Conservation (phyloP, 2,888 invertebrate genomes). For the Linhomoeus sp. region DNA sequence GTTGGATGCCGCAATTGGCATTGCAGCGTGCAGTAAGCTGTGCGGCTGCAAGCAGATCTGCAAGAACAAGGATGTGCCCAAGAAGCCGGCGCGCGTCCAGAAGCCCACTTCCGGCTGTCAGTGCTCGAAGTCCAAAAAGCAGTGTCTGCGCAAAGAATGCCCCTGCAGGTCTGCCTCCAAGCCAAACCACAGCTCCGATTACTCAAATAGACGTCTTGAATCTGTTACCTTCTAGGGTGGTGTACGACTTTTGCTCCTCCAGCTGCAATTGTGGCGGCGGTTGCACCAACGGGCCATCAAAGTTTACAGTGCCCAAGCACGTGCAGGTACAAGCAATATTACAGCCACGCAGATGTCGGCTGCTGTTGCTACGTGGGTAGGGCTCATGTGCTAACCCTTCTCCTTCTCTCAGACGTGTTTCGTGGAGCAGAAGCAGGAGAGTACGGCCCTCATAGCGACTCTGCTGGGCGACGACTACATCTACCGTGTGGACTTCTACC, state of each 20-base stretch:
- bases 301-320: conserved; percentile 25
- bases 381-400: too few relatives aligned
- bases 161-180: conserved; percentile 25
- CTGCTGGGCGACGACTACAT: conserved; percentile 26
- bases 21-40: conserved; percentile 22
- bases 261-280: conserved; percentile 26
- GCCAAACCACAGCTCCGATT: conserved; percentile 18
- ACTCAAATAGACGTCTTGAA: conserved; percentile 1
- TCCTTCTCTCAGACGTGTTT: conserved; percentile 17
- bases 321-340: conserved; percentile 10
- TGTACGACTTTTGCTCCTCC: conserved; percentile 3
- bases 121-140: conserved; percentile 27
- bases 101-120: conserved; percentile 19
- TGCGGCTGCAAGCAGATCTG: conserved; percentile 27
- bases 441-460: conserved; percentile 24
- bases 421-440: conserved; percentile 25
- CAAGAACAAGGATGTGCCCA: conserved; percentile 27
- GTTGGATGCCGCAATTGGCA: too few relatives aligned
- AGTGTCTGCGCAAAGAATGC: conserved; percentile 26
- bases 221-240: neutral
- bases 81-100: conserved; percentile 10
- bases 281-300: conserved; percentile 26
- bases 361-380: too few relatives aligned
- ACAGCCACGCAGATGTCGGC: too few relatives aligned
- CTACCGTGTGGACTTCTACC: conserved; percentile 26